Conservation (phyloP, 2,113 vertebrate species). For the Tyto alba region DNA sequence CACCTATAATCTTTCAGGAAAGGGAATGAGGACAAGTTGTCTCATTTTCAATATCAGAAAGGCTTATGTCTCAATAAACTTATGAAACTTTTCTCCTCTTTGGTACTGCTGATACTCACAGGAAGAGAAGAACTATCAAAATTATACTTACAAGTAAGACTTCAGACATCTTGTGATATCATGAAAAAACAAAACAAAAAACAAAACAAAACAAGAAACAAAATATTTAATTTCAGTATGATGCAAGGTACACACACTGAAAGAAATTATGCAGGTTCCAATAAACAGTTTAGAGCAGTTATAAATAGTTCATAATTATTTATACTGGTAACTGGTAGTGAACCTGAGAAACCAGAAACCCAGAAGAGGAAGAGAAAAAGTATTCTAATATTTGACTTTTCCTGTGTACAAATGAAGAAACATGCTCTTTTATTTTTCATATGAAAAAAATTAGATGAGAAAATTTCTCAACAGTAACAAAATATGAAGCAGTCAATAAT, state of each 20-base stretch:
- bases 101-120: neutral
- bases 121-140: neutral
- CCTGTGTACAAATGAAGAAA: neutral
- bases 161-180: neutral
- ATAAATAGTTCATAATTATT: neutral
- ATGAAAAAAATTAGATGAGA: neutral
- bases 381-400: neutral
- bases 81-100: neutral
- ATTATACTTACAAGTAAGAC: neutral
- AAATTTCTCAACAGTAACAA: neutral
- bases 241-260: neutral
- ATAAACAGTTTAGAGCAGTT: neutral
- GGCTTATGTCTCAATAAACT: neutral
- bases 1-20: neutral
- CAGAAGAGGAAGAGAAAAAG: neutral
- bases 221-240: neutral
- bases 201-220: neutral
- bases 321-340: neutral
- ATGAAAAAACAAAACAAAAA: neutral
- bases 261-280: neutral
- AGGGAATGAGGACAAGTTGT: neutral
- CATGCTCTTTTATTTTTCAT: neutral
- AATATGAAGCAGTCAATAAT: neutral
- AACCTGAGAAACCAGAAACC: neutral
- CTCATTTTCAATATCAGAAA: neutral